phyloP scores from a whole-genome alignment of 1,140 invertebrate species.

The Panagrolaimus sp. region DNA sequence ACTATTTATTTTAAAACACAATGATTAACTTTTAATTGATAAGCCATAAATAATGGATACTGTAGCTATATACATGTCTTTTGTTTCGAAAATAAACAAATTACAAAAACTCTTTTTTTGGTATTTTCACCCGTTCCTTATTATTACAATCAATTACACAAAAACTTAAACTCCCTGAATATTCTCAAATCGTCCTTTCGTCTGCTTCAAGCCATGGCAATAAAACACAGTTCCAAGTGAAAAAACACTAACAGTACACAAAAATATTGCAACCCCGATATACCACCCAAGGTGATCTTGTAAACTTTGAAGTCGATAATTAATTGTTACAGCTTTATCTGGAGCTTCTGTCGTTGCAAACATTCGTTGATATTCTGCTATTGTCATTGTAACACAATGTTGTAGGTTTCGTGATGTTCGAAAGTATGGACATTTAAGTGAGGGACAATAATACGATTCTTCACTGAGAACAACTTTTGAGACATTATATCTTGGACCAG shows the following conservation, averaged over 20 bases:
- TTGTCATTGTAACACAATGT: constrained; percentile 37
- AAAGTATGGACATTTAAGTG: constrained; percentile 46
- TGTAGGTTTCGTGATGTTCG: constrained; percentile 43
- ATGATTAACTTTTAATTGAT: no score
- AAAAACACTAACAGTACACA: constrained; percentile 23
- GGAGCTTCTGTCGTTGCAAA: background rate
- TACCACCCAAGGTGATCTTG: constrained; percentile 19
- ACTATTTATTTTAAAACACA: no score
- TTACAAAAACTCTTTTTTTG: no score
- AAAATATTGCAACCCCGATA: constrained; percentile 15
- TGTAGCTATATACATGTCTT: no score
- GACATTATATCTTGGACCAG: constrained; percentile 49
- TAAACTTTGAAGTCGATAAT: constrained; percentile 16
- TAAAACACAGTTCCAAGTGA: constrained; percentile 46
- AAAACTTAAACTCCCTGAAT: constrained; percentile 26
- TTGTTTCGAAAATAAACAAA: no score
- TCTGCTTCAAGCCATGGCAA: constrained; percentile 40
- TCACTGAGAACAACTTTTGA: constrained; percentile 34
- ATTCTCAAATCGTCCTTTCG: constrained; percentile 37
- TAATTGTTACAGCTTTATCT: background rate
- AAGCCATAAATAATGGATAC: no score
- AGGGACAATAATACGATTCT: constrained; percentile 51
- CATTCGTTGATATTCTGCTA: constrained; percentile 24
- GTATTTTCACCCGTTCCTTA: no score
- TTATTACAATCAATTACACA: no score